Conservation (phyloP, 2,888 invertebrate species). For the Noctua fimbriata region DNA sequence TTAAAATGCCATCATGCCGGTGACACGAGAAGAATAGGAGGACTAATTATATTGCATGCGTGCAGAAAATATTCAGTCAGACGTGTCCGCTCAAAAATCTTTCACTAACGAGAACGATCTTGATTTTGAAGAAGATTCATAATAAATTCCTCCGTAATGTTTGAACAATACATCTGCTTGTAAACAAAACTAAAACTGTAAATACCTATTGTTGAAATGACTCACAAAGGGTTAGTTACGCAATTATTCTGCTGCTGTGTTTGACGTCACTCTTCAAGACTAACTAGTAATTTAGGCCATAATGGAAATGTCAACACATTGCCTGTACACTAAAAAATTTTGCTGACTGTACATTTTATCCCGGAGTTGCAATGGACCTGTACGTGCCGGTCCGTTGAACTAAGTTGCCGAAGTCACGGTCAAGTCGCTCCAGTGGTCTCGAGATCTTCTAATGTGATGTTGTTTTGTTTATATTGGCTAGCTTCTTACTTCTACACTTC, state of each 20-base stretch:
- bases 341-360: constrained; percentile 29
- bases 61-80: neutral
- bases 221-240: neutral
- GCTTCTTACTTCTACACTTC: neutral
- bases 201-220: neutral
- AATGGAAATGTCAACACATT: neutral
- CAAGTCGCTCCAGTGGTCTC: constrained; percentile 34
- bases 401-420: constrained; percentile 50
- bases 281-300: neutral
- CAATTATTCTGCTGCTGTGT: neutral
- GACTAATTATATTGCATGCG: neutral
- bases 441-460: constrained; percentile 19
- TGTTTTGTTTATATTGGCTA: constrained; percentile 24
- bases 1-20: neutral
- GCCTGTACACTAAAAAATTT: neutral
- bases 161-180: neutral
- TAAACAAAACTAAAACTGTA: neutral
- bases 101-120: neutral
- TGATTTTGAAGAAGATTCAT: neutral
- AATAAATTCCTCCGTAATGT: neutral
- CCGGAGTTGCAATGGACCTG: constrained; percentile 31
- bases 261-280: neutral
- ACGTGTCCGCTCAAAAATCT: too few relatives aligned
- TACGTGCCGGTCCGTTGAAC: constrained; percentile 48
- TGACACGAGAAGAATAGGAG: neutral